Conservation (phyloP, 2,888 invertebrate species). For the Pedicia rivosa region DNA sequence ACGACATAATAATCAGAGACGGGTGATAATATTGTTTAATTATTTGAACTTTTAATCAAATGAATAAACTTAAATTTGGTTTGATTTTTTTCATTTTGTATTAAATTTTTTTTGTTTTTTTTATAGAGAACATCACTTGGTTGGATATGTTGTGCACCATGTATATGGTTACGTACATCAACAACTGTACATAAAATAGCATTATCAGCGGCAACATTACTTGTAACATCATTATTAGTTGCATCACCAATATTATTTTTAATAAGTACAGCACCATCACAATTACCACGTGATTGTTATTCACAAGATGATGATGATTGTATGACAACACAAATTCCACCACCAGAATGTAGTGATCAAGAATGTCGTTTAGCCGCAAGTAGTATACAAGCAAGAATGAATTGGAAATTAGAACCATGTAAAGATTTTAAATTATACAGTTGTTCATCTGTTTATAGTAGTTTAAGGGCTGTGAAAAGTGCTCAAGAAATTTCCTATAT, state of each 20-base stretch:
- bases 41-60: too few relatives aligned
- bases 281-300: constrained; percentile 26
- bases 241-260: constrained; percentile 42
- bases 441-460: constrained; percentile 20
- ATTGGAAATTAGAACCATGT: constrained; percentile 30
- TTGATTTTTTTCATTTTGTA: too few relatives aligned
- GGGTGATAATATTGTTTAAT: too few relatives aligned
- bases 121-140: constrained; percentile 25
- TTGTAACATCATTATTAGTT: constrained; percentile 40
- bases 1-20: too few relatives aligned
- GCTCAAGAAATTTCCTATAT: constrained; percentile 28
- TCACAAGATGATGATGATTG: constrained; percentile 25
- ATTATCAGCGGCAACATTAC: constrained; percentile 39
- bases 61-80: too few relatives aligned
- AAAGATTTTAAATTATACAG: constrained; percentile 28
- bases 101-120: constrained; percentile 4
- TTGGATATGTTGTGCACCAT: constrained; percentile 43
- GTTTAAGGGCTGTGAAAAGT: constrained; percentile 22
- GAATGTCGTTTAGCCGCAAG: constrained; percentile 25
- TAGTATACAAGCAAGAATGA: constrained; percentile 25
- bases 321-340: constrained; percentile 22
- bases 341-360: constrained; percentile 24
- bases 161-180: constrained; percentile 37
- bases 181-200: constrained; percentile 41
- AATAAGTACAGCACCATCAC: constrained; percentile 32